phyloP scores from a whole-genome alignment of 2,888 invertebrate genomes.

The Chrysolina americana region DNA sequence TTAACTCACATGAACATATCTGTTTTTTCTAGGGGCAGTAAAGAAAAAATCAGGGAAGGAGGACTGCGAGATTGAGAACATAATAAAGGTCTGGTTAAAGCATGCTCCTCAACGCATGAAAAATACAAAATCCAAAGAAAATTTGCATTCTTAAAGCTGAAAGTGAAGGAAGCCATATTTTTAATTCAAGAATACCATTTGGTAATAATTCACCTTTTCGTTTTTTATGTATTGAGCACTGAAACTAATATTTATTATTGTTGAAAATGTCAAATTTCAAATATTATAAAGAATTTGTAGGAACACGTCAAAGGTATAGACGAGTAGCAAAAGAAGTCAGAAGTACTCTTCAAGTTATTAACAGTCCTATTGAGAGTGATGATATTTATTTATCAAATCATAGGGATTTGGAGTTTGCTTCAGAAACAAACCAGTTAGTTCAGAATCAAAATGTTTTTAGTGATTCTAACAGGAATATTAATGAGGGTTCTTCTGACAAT shows the following conservation, averaged over 20 bases:
- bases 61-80: constrained; percentile 17
- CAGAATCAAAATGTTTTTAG: constrained; percentile 20
- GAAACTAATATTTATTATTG: not conserved
- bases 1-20: constrained; percentile 15
- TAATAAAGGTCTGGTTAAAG: constrained; percentile 27
- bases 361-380: constrained; percentile 8
- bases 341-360: constrained; percentile 24
- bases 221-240: not conserved
- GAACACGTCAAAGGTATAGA: constrained; percentile 27
- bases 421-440: constrained; percentile 20
- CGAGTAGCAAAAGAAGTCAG: constrained; percentile 14
- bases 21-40: constrained; percentile 8
- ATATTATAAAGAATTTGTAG: constrained; percentile 25
- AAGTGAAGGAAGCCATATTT: not conserved
- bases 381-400: constrained; percentile 1
- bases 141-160: constrained; percentile 1
- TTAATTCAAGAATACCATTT: constrained; percentile 8
- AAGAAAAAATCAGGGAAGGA: constrained; percentile 18
- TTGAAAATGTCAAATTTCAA: constrained; percentile 24
- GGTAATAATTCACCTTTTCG: not conserved
- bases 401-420: not conserved
- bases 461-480: too few species aligned
- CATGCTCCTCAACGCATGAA: constrained; percentile 26
- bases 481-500: too few species aligned
- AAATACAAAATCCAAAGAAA: constrained; percentile 16